Evolutionary conservation across 2,888 invertebrate species (phyloP), one percentile per base, ranked within the genome.

Genomic region (Lasioglossum leucozonium): DNA sequence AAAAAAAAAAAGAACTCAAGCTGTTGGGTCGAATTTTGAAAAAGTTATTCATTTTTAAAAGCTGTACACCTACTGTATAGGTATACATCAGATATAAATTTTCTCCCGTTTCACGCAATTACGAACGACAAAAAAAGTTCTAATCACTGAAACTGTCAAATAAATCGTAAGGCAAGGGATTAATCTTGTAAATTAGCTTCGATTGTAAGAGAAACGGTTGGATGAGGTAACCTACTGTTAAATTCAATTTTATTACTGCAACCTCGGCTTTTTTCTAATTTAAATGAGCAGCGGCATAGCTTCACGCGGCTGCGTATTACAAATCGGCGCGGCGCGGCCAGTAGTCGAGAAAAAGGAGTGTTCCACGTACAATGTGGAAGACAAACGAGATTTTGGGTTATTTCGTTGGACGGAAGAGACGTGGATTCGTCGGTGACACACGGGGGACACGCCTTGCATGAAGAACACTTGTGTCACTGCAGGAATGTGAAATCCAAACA

Each of bases 401-500:
- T 88, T 87, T 78, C 69, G 67, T 87, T 82, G 47, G 72, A 85
- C 79, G 89, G 88, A 85, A 84, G 81, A 84, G 62, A 82, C 84
- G 81, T 79, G 84, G 81, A 87, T 87, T 74, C 81, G 81, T 84
- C 78, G 86, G 72, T 81, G 85, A 78, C 87, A 69, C 79, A 79
- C 51, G 79, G 42, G 81, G 55, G 80, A 87, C 90, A 79, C 86
- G 90, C 71, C 77, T 86, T 81, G 90, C 90, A 90, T 88, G 83
- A 90, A 85, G 81, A 90, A 89, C 88, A 88, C 89, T 83, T 72
- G 75, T 72, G 81, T 77, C 72, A 74, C 82, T 55, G 72, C 65
- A 84, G 83, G 86, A 86, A 90, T 89, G 84, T 86, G 86, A 87
- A 88, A 81, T 88, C 82, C 82, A 84, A 88, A 84, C 86, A 88